Evolutionary conservation across 2,888 invertebrate species (phyloP).

Genomic region (Lasioglossum lativentre): DNA sequence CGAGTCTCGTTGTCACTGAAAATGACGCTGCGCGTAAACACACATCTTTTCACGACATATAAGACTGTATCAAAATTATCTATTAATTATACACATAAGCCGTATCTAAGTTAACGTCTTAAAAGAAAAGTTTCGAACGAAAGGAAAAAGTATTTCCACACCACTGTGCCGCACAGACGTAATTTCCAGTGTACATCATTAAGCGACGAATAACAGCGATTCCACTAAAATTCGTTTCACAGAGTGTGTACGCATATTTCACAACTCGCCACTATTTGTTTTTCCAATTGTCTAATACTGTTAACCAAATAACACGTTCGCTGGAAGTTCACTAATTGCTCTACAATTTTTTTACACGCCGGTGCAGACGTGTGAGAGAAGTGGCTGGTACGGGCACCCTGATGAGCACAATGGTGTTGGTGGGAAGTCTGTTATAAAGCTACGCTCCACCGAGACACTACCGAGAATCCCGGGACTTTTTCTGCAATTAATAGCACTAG

Average conservation of each 20-base stretch:
- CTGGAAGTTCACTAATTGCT: not conserved
- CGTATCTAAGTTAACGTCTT: not conserved
- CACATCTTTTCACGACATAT: not conserved
- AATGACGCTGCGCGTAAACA: not conserved
- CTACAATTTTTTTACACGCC: not conserved
- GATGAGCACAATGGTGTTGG: constrained; percentile 34
- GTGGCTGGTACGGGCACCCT: constrained; percentile 41
- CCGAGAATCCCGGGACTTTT: not conserved
- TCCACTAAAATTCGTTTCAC: not conserved
- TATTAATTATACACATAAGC: too few relatives aligned
- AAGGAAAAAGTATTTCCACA: not conserved
- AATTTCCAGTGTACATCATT: not conserved
- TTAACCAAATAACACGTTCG: not conserved
- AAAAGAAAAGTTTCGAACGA: not conserved
- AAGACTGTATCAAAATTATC: too few relatives aligned
- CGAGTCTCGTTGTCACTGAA: not conserved
- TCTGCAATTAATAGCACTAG: constrained; percentile 25
- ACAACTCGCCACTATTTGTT: not conserved
- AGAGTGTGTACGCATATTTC: not conserved
- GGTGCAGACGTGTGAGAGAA: constrained; percentile 13
- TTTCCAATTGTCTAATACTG: not conserved
- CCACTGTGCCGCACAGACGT: not conserved
- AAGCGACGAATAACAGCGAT: not conserved
- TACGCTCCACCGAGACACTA: constrained; percentile 10
- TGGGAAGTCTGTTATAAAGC: constrained; percentile 20